Conservation (phyloP, 2,888 invertebrate genomes). For the Eremobia ochroleuca region DNA sequence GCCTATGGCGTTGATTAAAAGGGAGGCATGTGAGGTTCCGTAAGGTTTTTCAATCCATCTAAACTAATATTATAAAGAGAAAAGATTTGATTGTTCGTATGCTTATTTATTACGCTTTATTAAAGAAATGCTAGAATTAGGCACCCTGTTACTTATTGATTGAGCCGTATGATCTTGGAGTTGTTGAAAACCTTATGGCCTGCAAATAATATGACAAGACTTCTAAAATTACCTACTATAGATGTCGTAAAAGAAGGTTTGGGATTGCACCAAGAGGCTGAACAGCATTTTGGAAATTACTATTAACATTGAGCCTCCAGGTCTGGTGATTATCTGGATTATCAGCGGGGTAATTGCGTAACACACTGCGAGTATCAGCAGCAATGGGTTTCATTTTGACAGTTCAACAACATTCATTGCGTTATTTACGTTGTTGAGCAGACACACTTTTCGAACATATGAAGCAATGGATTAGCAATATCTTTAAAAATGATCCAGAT, state of each 20-base stretch:
- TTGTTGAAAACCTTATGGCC: background rate
- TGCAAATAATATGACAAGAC: background rate
- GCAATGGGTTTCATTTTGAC: too few relatives aligned
- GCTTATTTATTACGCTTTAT: background rate
- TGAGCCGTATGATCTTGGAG: background rate
- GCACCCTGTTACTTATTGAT: background rate
- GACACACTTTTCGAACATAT: too few relatives aligned
- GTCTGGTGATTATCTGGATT: too few relatives aligned
- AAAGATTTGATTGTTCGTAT: background rate
- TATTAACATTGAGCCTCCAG: too few relatives aligned
- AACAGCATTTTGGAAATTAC: too few relatives aligned
- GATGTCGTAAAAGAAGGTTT: background rate
- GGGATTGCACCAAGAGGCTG: background rate
- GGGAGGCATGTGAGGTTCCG: constrained; percentile 40
- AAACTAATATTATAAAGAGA: background rate
- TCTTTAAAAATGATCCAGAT: too few relatives aligned
- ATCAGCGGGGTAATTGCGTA: too few relatives aligned
- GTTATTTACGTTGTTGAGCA: too few relatives aligned
- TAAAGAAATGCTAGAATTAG: background rate
- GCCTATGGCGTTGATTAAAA: constrained; percentile 27
- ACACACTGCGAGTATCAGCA: too few relatives aligned
- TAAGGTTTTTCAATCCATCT: background rate
- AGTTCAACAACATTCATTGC: too few relatives aligned
- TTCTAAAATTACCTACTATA: too few relatives aligned
- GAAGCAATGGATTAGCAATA: too few relatives aligned